phyloP scores from a whole-genome alignment of 1,140 invertebrate species.

The Temnothorax nylanderi region DNA sequence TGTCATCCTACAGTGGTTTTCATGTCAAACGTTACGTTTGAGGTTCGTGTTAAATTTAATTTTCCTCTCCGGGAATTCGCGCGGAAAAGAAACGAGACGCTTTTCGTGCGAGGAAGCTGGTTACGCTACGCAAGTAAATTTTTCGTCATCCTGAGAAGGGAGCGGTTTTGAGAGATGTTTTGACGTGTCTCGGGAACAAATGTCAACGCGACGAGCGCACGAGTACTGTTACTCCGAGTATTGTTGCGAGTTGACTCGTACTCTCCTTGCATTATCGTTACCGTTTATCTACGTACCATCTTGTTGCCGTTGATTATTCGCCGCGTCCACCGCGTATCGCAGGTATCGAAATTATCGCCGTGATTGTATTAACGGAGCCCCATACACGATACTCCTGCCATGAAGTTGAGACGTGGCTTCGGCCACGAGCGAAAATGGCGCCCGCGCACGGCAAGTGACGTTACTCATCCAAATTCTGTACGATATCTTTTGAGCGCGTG shows the following conservation, averaged over 20 bases:
- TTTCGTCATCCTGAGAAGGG: background rate
- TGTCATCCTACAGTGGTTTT: background rate
- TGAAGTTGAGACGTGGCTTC: constrained; percentile 80
- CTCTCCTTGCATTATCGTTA: background rate
- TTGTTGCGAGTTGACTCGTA: background rate
- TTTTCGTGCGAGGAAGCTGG: background rate
- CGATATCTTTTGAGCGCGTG: background rate
- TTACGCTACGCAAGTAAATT: background rate
- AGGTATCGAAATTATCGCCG: constrained; percentile 45
- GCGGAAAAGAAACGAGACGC: background rate
- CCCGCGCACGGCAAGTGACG: background rate
- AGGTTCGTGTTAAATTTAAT: background rate
- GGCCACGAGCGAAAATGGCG: constrained; percentile 70
- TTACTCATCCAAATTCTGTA: background rate
- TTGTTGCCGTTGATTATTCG: constrained; percentile 50
- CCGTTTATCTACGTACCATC: constrained; percentile 73
- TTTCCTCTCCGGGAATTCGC: background rate
- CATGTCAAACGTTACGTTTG: background rate
- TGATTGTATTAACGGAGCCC: constrained; percentile 28
- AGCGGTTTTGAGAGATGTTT: constrained; percentile 40
- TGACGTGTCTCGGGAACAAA: constrained; percentile 51
- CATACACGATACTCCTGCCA: constrained; percentile 72
- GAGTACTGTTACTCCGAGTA: background rate
- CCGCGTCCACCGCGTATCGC: constrained; percentile 7
- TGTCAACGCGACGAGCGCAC: background rate